Conservation (phyloP, 2,888 invertebrate genomes). For the Ophion obscuratus region DNA sequence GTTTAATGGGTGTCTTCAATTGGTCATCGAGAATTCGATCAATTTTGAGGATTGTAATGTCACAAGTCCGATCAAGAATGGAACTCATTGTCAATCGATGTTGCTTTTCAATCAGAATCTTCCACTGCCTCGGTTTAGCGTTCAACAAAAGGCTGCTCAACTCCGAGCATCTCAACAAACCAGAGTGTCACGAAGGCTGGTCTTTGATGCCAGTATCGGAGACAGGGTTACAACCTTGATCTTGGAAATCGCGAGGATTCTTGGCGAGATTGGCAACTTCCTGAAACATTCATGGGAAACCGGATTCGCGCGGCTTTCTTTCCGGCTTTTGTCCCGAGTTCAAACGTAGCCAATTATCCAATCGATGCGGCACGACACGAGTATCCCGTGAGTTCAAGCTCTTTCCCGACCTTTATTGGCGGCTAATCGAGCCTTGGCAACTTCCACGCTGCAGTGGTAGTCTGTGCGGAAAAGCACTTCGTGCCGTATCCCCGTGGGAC, state of each 20-base stretch:
- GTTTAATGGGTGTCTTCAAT: no score
- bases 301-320: constrained; percentile 23
- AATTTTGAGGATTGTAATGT: no score
- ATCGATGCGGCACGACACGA: constrained; percentile 43
- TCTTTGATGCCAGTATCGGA: no score
- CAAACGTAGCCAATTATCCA: constrained; percentile 40
- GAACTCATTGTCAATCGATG: no score
- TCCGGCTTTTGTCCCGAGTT: constrained; percentile 47
- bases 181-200: no score
- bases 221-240: constrained; percentile 6
- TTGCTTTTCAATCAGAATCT: no score
- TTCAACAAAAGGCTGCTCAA: no score
- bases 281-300: constrained; percentile 40
- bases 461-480: constrained; percentile 44
- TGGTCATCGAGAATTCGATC: no score
- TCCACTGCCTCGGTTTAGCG: no score
- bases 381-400: constrained; percentile 48
- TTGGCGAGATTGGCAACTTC: constrained; percentile 21
- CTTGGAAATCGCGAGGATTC: not conserved
- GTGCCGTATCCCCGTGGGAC: constrained; percentile 26
- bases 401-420: constrained; percentile 20
- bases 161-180: no score
- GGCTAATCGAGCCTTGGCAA: constrained; percentile 54
- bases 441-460: constrained; percentile 1
- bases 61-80: no score